Base-by-base conservation (phyloP, 2,888 invertebrate genomes). In the Melieria picta region DNA sequence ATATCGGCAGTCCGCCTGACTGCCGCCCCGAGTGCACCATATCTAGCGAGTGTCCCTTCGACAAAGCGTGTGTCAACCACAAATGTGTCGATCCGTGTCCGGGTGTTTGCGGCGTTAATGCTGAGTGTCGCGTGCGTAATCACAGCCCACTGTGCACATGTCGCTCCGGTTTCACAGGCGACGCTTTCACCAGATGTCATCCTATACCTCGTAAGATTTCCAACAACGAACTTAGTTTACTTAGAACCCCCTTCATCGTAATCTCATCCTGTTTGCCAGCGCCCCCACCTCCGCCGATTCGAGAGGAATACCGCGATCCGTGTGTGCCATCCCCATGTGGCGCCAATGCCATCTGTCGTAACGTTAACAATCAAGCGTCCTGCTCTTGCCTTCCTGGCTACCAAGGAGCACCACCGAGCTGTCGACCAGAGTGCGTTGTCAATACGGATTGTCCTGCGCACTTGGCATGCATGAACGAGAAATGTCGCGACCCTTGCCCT, bases 1-100 rank as follows among this genome's bases (percentile, higher is more conserved):
- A 89, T 79, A 87, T 88, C 7, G 92, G 93, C 46, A 86, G 90
- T 64, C 91, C 93, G 63, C 93, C 94, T 5, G 90, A 91, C 75
- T 94, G 94, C 81, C 89, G 91, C 77, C 94, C 94, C 10, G 94
- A 94, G 86, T 95, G 95, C 83, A 89, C 92, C 61, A 89, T 90
- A 72, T 93, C 94, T 77, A 88, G 89, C 71, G 91, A 92, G 83
- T 92, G 93, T 82, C 77, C 89, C 1, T 87, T 88, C 75, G 88
- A 91, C 74, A 86, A 90, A 75, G 91, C 91, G n/a, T 92, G 92
- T 78, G 89, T 90, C 47, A 90, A 90, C 82, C 89, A 90, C 65
- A 91, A 91, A 82, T 93, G 93, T 80, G 85, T 86, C 77, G 91
- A 91, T 80, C 91, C 92, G n/a, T 95, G 95, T 80, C 88, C 88